Conservation (phyloP, 2,113 vertebrate genomes). For the Furnarius figulus region DNA sequence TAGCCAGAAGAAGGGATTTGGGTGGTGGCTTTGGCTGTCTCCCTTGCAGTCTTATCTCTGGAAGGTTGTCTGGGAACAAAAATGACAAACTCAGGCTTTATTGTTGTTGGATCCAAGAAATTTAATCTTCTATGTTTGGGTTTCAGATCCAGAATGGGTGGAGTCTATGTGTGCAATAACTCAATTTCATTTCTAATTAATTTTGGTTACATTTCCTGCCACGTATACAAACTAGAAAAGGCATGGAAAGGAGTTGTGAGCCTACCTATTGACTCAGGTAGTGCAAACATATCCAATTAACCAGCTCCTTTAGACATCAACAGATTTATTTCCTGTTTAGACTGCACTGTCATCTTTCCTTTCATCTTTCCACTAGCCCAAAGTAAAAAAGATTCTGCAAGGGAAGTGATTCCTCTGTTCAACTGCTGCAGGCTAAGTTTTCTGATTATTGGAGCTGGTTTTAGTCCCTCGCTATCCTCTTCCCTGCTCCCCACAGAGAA, state of each 20-base stretch:
- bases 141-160: neutral
- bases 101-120: neutral
- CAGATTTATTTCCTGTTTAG: neutral
- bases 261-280: neutral
- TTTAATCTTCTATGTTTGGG: neutral
- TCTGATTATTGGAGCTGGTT: slow-evolving; percentile 50
- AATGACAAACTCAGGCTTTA: neutral
- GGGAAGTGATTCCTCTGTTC: slow-evolving; percentile 25
- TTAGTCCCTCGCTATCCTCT: slow-evolving; percentile 7
- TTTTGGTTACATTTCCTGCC: neutral
- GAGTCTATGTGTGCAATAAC: neutral
- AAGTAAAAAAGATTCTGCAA: slow-evolving; percentile 21
- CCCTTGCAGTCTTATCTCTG: neutral
- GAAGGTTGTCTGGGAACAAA: neutral
- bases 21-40: neutral
- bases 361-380: slow-evolving; percentile 3
- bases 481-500: slow-evolving; percentile 33
- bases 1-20: neutral
- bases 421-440: slow-evolving; percentile 39
- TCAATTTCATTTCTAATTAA: neutral
- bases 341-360: slow-evolving; percentile 21
- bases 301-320: neutral
- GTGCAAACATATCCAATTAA: neutral
- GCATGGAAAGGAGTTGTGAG: neutral
- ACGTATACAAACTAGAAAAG: neutral